These are phyloP conservation scores for Hypsopygia costalis DNA, from an alignment of 2,888 invertebrate genomes.

Conservation along the genomic window DNA sequence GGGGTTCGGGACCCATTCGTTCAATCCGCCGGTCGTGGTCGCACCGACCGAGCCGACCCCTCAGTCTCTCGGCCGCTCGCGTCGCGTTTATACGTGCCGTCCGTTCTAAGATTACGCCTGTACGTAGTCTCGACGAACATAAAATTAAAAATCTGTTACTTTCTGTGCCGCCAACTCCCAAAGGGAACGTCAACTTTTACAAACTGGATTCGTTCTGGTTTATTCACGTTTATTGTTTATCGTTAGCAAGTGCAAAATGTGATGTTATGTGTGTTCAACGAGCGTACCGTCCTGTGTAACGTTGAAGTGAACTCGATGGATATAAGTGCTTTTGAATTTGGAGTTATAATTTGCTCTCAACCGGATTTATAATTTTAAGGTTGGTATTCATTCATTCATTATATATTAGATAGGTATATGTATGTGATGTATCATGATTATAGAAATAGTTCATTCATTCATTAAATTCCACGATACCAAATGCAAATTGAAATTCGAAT, in stretches of 20 bases:
- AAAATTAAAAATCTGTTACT: constrained; percentile 51
- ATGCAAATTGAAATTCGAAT: no score
- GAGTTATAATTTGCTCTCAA: constrained; percentile 45
- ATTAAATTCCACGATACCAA: no score
- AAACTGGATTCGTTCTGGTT: constrained; percentile 53
- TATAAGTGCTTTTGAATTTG: constrained; percentile 69
- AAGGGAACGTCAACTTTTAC: constrained; percentile 32
- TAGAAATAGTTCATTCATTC: not conserved
- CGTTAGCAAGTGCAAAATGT: constrained; percentile 73
- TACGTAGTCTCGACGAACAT: constrained; percentile 62
- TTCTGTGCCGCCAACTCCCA: constrained; percentile 40
- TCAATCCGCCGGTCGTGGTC: constrained; percentile 34
- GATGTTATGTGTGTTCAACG: constrained; percentile 71
- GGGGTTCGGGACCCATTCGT: constrained; percentile 43
- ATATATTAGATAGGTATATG: constrained; percentile 9
- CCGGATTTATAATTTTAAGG: constrained; percentile 43
- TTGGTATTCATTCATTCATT: constrained; percentile 19
- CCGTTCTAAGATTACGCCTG: constrained; percentile 24
- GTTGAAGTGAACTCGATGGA: constrained; percentile 71
- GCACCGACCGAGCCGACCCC: constrained; percentile 42
- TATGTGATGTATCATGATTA: not conserved
- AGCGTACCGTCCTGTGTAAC: constrained; percentile 69
- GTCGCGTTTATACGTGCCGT: constrained; percentile 37
- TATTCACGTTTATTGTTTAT: constrained; percentile 49
- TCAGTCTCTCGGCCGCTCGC: constrained; percentile 62